Evolutionary conservation across 2,113 vertebrate genomes (phyloP).

Genomic region (Pipa parva): DNA sequence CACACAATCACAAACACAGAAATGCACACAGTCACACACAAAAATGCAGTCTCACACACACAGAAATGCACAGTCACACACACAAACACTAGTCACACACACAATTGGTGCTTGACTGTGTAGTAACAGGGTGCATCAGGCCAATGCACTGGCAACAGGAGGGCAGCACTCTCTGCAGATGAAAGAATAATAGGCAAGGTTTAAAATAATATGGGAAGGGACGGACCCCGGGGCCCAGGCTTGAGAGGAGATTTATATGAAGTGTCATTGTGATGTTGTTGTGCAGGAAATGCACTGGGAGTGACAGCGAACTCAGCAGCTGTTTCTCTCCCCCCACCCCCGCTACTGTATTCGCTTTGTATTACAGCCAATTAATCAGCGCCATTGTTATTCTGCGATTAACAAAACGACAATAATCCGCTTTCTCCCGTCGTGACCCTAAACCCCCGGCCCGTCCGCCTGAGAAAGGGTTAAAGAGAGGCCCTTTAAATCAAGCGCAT

Average conservation of each 20-base stretch:
- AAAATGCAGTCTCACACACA: background rate
- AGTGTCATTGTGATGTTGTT: slow-evolving; percentile 40
- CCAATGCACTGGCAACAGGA: background rate
- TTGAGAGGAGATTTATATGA: slow-evolving; percentile 39
- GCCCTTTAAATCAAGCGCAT: too few species aligned
- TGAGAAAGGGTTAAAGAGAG: too few species aligned
- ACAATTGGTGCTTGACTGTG: background rate
- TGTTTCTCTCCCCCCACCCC: slow-evolving; percentile 41
- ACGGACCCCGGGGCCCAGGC: slow-evolving; percentile 33
- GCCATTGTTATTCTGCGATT: slow-evolving; percentile 47
- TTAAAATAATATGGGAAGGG: slow-evolving; percentile 20
- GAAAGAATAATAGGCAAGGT: slow-evolving; percentile 9
- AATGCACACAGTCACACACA: too few species aligned
- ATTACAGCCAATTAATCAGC: slow-evolving; percentile 50
- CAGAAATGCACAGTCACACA: too few species aligned
- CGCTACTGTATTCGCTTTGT: slow-evolving; percentile 34
- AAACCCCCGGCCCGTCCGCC: too few species aligned
- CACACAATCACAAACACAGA: too few species aligned
- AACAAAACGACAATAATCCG: slow-evolving; percentile 40
- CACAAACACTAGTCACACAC: too few species aligned
- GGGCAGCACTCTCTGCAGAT: background rate
- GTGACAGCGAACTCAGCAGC: slow-evolving; percentile 25
- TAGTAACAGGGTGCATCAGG: background rate
- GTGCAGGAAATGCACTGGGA: slow-evolving; percentile 41
- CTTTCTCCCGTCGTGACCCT: background rate